These are phyloP conservation scores for Taeniopygia guttata DNA, from an alignment of 2,797 vertebrate genomes.

Conservation along the genomic window DNA sequence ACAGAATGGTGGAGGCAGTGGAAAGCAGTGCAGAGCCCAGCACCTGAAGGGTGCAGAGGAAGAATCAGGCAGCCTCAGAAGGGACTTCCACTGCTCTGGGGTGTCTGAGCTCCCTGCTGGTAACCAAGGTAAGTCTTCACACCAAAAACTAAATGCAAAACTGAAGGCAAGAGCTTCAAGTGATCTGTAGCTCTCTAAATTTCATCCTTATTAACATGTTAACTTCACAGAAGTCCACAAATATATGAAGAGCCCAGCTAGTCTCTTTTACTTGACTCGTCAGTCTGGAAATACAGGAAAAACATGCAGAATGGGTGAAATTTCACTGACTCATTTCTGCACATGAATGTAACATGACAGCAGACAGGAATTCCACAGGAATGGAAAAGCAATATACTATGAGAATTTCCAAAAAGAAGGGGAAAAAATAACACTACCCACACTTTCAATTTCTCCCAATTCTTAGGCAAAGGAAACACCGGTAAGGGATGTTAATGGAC, in stretches of 20 bases:
- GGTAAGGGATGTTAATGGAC: background rate
- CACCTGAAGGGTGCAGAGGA: background rate
- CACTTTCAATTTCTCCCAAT: background rate
- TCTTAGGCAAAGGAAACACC: background rate
- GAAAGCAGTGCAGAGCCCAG: background rate
- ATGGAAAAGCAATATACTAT: background rate
- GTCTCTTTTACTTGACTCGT: background rate
- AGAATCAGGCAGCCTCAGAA: background rate
- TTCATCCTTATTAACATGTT: background rate
- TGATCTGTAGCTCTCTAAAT: background rate
- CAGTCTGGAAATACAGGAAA: background rate
- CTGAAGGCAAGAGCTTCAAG: background rate
- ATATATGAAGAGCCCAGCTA: background rate
- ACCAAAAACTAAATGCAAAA: background rate
- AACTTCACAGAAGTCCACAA: background rate
- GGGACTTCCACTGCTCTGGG: background rate
- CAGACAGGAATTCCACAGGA: background rate
- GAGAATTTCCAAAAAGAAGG: background rate
- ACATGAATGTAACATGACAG: background rate
- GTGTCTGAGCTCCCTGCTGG: background rate
- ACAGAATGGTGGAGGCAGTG: background rate
- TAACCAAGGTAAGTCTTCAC: background rate
- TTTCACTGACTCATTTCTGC: background rate
- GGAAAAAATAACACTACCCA: background rate
- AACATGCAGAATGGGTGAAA: background rate